Evolutionary conservation across 2,888 invertebrate species (phyloP).

Genomic region (Hirtodrosophila confusa): DNA sequence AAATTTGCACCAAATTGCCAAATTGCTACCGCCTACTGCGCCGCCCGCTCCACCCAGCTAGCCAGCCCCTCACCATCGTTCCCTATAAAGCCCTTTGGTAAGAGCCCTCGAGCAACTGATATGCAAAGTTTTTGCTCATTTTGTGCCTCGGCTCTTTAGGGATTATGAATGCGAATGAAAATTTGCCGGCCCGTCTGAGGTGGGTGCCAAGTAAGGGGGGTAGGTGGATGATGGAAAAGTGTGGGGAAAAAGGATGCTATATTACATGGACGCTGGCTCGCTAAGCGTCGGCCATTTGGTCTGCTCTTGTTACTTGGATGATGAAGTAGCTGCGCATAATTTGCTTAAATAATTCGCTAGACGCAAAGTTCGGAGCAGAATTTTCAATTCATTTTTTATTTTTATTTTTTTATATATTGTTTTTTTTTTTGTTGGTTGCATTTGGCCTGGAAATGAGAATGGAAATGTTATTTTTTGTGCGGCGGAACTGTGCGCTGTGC

Average conservation of each 20-base stretch:
- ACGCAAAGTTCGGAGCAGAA: constrained; percentile 39
- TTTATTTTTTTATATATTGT: background rate
- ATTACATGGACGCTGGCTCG: constrained; percentile 13
- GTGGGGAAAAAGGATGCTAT: constrained; percentile 5
- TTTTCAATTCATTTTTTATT: background rate
- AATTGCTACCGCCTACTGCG: background rate
- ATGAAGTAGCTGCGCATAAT: constrained; percentile 63
- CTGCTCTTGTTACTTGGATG: constrained; percentile 31
- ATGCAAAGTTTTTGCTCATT: constrained; percentile 59
- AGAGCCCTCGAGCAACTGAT: constrained; percentile 31
- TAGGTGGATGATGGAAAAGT: no score
- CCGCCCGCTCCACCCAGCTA: background rate
- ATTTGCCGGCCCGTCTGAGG: constrained; percentile 37
- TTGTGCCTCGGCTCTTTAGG: constrained; percentile 60
- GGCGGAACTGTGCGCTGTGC: constrained; percentile 40
- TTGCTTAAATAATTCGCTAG: constrained; percentile 74
- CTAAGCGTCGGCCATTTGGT: constrained; percentile 13
- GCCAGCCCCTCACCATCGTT: no score
- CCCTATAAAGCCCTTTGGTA: background rate
- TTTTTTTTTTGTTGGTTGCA: constrained; percentile 5
- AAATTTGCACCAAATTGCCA: constrained; percentile 55
- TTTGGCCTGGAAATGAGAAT: constrained; percentile 36
- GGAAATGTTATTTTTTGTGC: constrained; percentile 25
- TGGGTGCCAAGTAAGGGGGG: background rate
- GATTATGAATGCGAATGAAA: constrained; percentile 74